These are phyloP conservation scores for Gallinago undulata DNA, from an alignment of 2,113 vertebrate species.

Conservation along the genomic window DNA sequence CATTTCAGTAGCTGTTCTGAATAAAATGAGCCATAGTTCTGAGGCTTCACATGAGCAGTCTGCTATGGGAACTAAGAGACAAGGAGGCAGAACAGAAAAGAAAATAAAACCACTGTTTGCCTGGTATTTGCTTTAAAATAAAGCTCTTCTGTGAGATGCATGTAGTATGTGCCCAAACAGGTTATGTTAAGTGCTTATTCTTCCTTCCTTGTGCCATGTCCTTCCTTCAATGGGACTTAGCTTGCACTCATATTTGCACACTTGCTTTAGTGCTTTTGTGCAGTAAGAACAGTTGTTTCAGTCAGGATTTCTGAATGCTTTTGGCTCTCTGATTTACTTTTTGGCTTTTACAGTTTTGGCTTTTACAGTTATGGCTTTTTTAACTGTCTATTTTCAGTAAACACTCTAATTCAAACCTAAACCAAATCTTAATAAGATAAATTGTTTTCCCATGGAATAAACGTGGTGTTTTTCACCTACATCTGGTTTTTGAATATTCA, in stretches of 20 bases:
- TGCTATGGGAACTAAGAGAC: not conserved
- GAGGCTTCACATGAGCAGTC: not conserved
- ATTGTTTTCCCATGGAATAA: not conserved
- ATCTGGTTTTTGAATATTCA: not conserved
- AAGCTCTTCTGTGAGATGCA: not conserved
- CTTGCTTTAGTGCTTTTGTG: not conserved
- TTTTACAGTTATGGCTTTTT: not conserved
- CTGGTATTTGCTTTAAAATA: not conserved
- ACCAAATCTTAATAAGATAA: not conserved
- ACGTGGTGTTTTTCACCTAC: not conserved
- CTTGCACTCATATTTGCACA: not conserved
- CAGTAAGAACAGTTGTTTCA: not conserved
- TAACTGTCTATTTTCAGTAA: not conserved
- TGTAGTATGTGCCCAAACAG: not conserved
- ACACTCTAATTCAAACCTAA: not conserved
- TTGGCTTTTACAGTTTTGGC: not conserved
- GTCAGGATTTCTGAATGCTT: not conserved
- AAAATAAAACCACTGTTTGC: not conserved
- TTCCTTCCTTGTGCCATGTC: not conserved
- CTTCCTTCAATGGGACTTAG: not conserved
- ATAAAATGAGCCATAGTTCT: not conserved
- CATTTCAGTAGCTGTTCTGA: not conserved
- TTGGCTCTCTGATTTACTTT: not conserved
- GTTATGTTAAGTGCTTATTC: not conserved
- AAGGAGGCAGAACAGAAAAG: not conserved